Evolutionary conservation across 2,888 invertebrate species (phyloP).

Genomic region (Parochlus steinenii): DNA sequence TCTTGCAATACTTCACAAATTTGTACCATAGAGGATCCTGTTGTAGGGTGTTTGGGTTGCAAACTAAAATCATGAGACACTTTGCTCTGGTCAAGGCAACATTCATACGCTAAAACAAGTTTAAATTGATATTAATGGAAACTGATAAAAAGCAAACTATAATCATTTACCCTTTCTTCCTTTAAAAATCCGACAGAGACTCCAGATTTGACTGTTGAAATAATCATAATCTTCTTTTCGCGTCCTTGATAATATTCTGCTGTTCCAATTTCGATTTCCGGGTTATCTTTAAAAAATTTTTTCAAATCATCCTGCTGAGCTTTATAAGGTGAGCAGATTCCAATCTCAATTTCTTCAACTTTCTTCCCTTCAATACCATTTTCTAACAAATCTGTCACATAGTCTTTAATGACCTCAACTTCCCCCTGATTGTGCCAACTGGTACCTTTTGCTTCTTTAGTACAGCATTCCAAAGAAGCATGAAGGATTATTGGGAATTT

Average conservation of each 20-base stretch:
- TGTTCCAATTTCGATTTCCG: constrained; percentile 52
- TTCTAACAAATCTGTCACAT: constrained; percentile 36
- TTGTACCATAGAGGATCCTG: constrained; percentile 20
- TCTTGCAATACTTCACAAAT: constrained; percentile 21
- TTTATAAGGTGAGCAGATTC: constrained; percentile 41
- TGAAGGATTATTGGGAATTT: constrained; percentile 42
- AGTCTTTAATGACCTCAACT: constrained; percentile 37
- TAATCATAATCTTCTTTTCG: constrained; percentile 64
- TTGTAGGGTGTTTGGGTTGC: constrained; percentile 2
- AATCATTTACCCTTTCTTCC: no score
- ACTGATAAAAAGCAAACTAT: no score
- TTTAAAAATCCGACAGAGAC: constrained; percentile 2
- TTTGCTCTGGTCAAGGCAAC: constrained; percentile 5
- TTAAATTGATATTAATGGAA: no score
- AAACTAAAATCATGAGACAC: constrained; percentile 1
- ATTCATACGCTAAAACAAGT: constrained; percentile 3
- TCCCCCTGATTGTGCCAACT: constrained; percentile 44
- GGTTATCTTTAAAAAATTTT: constrained; percentile 14
- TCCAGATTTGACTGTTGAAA: constrained; percentile 58
- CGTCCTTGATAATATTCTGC: constrained; percentile 81
- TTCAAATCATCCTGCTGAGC: constrained; percentile 12
- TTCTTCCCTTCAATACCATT: constrained; percentile 30
- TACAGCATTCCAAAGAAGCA: constrained; percentile 28
- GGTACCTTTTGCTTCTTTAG: constrained; percentile 29
- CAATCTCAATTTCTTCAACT: constrained; percentile 33